Evolutionary conservation across 2,113 vertebrate genomes (phyloP).

Genomic region (Hyaena hyaena): DNA sequence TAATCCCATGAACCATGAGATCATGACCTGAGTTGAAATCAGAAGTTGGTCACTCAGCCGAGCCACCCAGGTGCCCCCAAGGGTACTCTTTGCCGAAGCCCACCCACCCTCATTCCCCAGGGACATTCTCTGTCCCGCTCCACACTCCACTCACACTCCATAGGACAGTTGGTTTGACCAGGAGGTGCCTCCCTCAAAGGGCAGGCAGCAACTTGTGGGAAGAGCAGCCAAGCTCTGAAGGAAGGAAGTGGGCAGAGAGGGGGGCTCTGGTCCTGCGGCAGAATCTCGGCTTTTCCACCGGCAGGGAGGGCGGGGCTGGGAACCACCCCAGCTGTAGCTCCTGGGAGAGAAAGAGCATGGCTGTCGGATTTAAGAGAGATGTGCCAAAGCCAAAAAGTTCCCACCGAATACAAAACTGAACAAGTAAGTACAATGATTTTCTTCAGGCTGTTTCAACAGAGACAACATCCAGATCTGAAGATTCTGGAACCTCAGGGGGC

Average conservation of each 20-base stretch:
- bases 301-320: background rate
- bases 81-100: background rate
- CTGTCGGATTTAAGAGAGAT: background rate
- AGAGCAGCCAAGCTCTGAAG: background rate
- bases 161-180: too few species aligned
- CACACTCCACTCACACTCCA: background rate
- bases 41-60: too few species aligned
- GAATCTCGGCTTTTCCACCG: background rate
- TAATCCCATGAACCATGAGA: too few species aligned
- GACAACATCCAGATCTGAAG: background rate
- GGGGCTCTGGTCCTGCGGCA: background rate
- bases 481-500: background rate
- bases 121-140: too few species aligned
- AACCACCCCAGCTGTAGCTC: background rate
- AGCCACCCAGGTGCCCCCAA: too few species aligned
- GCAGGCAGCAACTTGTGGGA: background rate
- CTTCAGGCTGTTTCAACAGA: background rate
- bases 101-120: background rate
- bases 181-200: too few species aligned
- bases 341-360: background rate
- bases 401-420: background rate
- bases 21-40: too few species aligned
- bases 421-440: background rate
- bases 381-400: too few species aligned
- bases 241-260: background rate